Percentiles rank a stretch among this genome's conserved stretches.
phyloP scores from a whole-genome alignment of 1,140 invertebrate genomes.

The Danaus melanippus region DNA sequence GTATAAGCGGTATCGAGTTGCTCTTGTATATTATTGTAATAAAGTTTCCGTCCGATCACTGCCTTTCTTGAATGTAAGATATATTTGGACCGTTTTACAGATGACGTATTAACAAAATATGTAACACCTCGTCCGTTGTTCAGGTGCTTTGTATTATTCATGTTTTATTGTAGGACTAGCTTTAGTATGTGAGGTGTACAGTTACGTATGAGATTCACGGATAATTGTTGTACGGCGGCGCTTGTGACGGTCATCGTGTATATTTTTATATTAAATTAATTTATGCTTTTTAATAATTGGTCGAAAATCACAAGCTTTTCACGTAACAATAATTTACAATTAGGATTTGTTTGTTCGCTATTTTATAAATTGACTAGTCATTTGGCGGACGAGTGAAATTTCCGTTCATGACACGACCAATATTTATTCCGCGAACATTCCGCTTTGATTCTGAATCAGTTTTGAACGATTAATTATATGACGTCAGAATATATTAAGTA shows the following conservation, averaged over 20 bases:
- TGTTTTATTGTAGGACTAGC: conserved; percentile 9
- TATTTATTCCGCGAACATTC: conserved; percentile 30
- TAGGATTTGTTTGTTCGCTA: conserved; percentile 22
- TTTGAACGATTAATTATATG: too few species aligned
- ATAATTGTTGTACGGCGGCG: conserved; percentile 52
- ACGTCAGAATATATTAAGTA: too few species aligned
- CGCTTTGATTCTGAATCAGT: conserved; percentile 3
- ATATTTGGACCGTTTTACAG: conserved; percentile 5
- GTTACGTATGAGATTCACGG: conserved; percentile 68
- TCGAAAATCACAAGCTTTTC: neutral
- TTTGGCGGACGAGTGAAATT: conserved; percentile 24
- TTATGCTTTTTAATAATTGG: conserved; percentile 8
- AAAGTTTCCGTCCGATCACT: conserved; percentile 41
- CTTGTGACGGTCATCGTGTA: conserved; percentile 12
- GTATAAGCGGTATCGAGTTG: too few species aligned
- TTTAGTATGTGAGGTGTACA: conserved; percentile 55
- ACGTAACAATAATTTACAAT: too few species aligned
- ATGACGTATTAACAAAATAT: too few species aligned
- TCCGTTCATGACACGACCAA: conserved; percentile 7
- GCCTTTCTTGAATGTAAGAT: conserved; percentile 27
- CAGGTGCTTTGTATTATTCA: neutral
- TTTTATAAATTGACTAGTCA: conserved; percentile 41
- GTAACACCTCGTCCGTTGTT: too few species aligned
- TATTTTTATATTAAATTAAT: conserved; percentile 5
- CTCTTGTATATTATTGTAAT: neutral